Conservation (phyloP, 2,888 invertebrate species). For the Eledona agricola region DNA sequence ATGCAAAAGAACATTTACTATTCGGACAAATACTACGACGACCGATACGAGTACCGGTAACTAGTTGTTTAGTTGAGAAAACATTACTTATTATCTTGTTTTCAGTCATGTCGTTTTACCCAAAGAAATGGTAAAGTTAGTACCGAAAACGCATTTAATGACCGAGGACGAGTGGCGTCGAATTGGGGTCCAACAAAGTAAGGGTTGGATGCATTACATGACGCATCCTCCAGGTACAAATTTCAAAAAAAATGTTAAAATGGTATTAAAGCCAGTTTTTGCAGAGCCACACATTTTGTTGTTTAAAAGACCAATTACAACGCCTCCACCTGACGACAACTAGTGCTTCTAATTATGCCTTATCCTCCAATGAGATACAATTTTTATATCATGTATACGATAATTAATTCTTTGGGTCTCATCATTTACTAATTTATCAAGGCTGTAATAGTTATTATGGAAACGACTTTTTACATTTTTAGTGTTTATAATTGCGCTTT, state of each 20-base stretch:
- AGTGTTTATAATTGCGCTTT: too few species aligned
- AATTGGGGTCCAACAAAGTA: slow-evolving; percentile 95
- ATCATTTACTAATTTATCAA: too few species aligned
- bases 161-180: slow-evolving; percentile 92
- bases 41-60: slow-evolving; percentile 92
- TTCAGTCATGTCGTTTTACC: slow-evolving; percentile 93
- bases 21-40: slow-evolving; percentile 93
- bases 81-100: slow-evolving; percentile 14
- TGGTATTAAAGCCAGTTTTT: too few species aligned
- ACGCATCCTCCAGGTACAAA: slow-evolving; percentile 91
- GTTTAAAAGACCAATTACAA: slow-evolving; percentile 78
- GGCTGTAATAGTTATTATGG: too few species aligned
- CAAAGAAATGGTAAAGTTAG: slow-evolving; percentile 87
- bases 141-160: slow-evolving; percentile 94
- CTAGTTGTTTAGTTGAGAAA: slow-evolving; percentile 41
- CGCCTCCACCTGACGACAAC: too few species aligned
- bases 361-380: too few species aligned
- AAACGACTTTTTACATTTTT: too few species aligned
- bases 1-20: slow-evolving; percentile 82
- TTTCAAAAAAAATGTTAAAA: too few species aligned
- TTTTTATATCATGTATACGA: too few species aligned
- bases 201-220: slow-evolving; percentile 98
- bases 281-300: slow-evolving; percentile 91
- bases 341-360: too few species aligned
- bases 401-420: too few species aligned